phyloP scores from a whole-genome alignment of 1,140 invertebrate species.

The Drosophila subpulchrella region DNA sequence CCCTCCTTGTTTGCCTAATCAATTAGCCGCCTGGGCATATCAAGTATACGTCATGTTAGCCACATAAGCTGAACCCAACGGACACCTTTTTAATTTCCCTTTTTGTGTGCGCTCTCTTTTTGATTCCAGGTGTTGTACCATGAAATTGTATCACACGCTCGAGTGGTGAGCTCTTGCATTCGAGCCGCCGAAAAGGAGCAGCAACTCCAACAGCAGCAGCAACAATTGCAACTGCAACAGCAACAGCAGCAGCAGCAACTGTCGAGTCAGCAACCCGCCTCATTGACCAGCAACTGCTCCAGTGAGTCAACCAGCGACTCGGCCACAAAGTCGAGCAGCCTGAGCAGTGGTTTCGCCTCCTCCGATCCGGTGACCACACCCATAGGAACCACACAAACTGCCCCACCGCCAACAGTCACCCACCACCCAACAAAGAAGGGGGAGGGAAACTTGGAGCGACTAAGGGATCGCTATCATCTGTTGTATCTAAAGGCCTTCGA shows the following conservation, averaged over 20 bases:
- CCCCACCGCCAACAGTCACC: conserved; percentile 43
- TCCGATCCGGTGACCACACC: conserved; percentile 46
- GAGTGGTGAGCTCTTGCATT: conserved; percentile 89
- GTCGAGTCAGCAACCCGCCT: conserved; percentile 63
- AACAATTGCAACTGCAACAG: conserved; percentile 49
- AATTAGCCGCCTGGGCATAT: conserved; percentile 42
- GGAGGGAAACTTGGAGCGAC: conserved; percentile 85
- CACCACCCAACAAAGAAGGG: conserved; percentile 47
- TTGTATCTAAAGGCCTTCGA: conserved; percentile 94
- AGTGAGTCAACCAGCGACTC: conserved; percentile 78
- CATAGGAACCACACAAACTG: conserved; percentile 83
- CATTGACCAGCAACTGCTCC: conserved; percentile 75
- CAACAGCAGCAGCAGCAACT: conserved; percentile 62
- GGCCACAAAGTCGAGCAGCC: conserved; percentile 65
- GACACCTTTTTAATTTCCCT: conserved; percentile 41
- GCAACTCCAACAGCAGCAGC: conserved; percentile 53
- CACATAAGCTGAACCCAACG: conserved; percentile 33
- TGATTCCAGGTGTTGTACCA: conserved; percentile 88
- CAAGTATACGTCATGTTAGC: conserved; percentile 55
- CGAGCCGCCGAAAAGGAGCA: conserved; percentile 77
- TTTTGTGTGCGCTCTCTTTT: conserved; percentile 42
- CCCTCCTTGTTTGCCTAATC: conserved; percentile 20
- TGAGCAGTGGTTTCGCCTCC: conserved; percentile 71
- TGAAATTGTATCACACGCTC: conserved; percentile 90
- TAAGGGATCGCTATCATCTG: conserved; percentile 94